Conservation (phyloP, 2,113 vertebrate genomes). For the Rhea americana region DNA sequence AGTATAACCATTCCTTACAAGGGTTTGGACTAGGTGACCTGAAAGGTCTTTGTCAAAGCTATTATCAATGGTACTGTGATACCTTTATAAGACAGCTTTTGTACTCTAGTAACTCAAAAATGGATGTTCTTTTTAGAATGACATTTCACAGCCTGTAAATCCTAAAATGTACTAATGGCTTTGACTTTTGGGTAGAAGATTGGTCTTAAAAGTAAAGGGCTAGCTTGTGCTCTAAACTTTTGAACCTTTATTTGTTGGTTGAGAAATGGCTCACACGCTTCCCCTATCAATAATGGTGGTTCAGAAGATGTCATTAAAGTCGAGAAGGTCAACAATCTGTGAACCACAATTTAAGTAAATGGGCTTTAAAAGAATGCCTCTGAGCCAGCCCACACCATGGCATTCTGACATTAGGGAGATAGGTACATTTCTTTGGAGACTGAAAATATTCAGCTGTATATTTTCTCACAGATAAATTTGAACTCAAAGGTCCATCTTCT, state of each 20-base stretch:
- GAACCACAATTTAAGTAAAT: constrained; percentile 69
- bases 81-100: constrained; percentile 51
- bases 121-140: constrained; percentile 65
- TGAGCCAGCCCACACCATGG: not conserved
- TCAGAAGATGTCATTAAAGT: constrained; percentile 67
- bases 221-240: constrained; percentile 64
- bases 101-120: constrained; percentile 54
- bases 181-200: constrained; percentile 63
- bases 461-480: not conserved
- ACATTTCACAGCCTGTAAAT: constrained; percentile 63
- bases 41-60: constrained; percentile 46
- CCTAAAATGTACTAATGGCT: constrained; percentile 64
- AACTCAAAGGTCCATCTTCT: not conserved
- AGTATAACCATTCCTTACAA: not conserved
- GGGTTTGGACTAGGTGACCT: constrained; percentile 45
- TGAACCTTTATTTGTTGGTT: constrained; percentile 62
- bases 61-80: constrained; percentile 51
- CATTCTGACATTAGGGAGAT: not conserved
- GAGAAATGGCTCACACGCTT: constrained; percentile 53
- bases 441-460: not conserved
- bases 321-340: constrained; percentile 63
- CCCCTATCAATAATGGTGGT: constrained; percentile 43
- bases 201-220: constrained; percentile 65
- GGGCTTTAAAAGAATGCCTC: constrained; percentile 41
- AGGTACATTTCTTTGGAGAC: not conserved